phyloP scores from a whole-genome alignment of 2,113 vertebrate genomes.

The Platycercus adscitus region DNA sequence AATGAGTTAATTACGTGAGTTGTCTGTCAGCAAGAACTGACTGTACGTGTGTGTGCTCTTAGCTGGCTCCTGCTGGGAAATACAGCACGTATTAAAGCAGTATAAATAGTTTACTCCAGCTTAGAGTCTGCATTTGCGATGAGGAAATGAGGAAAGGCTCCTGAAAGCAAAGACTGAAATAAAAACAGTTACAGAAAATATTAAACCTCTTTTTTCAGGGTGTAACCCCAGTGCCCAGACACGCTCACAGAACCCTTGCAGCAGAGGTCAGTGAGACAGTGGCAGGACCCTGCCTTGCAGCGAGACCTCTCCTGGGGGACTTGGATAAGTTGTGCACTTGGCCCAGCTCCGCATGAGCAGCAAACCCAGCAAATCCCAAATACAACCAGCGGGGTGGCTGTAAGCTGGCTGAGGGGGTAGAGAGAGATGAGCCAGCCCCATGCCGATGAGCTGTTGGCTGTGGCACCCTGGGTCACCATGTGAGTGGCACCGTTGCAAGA shows the following conservation, averaged over 20 bases:
- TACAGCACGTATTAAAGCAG: not conserved
- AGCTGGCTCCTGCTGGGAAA: not conserved
- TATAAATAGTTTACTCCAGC: not conserved
- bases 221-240: not conserved
- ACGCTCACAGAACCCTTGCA: rapidly evolving
- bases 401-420: not conserved
- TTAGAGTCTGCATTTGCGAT: not conserved
- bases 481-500: rapidly evolving
- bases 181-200: not conserved
- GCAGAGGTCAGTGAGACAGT: rapidly evolving
- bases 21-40: not conserved
- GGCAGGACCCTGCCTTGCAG: not conserved
- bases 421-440: rapidly evolving
- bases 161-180: not conserved
- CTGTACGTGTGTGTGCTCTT: not conserved
- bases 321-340: not conserved
- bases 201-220: not conserved
- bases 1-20: conserved; percentile 11
- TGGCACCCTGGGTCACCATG: not conserved
- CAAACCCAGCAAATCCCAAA: not conserved
- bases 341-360: not conserved
- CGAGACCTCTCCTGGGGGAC: not conserved
- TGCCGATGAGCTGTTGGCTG: not conserved
- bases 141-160: not conserved
- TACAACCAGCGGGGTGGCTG: not conserved